phyloP scores from a whole-genome alignment of 2,797 vertebrate species.

The Brachyalestes nurse region DNA sequence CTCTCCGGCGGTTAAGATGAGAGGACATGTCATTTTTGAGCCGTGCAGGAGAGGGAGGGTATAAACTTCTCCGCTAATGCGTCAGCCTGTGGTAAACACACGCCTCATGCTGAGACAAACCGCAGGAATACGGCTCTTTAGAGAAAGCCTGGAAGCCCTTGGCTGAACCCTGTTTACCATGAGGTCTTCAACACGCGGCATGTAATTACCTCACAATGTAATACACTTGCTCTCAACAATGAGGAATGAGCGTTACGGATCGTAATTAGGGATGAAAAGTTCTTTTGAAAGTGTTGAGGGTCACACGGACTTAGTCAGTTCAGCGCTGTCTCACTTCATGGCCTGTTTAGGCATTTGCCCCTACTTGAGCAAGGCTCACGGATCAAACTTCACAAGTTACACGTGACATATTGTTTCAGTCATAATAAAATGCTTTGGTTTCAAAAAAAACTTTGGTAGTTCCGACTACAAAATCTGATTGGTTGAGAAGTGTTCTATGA shows the following conservation, averaged over 20 bases:
- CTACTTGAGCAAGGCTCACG: not conserved
- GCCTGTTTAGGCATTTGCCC: not conserved
- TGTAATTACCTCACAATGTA: constrained; percentile 15
- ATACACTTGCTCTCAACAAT: constrained; percentile 16
- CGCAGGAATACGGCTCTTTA: constrained; percentile 40
- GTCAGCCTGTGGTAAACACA: constrained; percentile 38
- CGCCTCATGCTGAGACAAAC: constrained; percentile 43
- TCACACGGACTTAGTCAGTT: not conserved
- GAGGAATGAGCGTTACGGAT: constrained; percentile 15
- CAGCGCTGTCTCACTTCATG: constrained; percentile 7
- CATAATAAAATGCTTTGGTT: too few species aligned
- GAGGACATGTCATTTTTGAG: constrained; percentile 18
- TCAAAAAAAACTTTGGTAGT: too few species aligned
- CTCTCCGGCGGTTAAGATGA: not conserved
- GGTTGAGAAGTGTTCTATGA: too few species aligned
- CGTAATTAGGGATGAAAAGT: constrained; percentile 12
- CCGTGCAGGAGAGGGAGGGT: constrained; percentile 21
- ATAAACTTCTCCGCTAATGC: constrained; percentile 35
- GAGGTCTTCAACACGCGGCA: constrained; percentile 13
- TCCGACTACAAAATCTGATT: too few species aligned
- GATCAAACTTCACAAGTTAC: not conserved
- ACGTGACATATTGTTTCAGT: too few species aligned
- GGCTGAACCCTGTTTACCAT: constrained; percentile 41
- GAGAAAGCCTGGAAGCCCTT: constrained; percentile 26
- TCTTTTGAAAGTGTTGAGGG: not conserved